These are phyloP conservation scores for Poeciliopsis turneri DNA, from an alignment of 2,797 vertebrate species.

Conservation along the genomic window DNA sequence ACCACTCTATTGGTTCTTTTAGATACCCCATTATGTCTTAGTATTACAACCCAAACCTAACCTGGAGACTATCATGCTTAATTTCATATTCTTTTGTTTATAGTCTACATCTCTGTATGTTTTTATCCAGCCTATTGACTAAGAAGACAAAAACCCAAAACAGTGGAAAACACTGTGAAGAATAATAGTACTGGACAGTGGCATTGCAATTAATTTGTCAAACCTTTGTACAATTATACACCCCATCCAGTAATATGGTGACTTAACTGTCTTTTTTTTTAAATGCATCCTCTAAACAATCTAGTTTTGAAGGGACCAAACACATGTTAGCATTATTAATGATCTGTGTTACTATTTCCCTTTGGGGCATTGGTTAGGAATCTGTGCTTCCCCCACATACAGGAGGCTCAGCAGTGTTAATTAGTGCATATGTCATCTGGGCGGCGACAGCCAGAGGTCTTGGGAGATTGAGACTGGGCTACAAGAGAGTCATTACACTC, in stretches of 20 bases:
- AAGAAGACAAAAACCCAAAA: constrained; percentile 28
- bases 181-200: neutral
- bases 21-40: neutral
- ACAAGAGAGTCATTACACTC: constrained; percentile 74
- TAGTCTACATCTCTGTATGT: constrained; percentile 29
- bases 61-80: neutral
- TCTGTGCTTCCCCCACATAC: constrained; percentile 43
- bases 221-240: constrained; percentile 1
- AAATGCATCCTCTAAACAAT: constrained; percentile 14
- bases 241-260: neutral
- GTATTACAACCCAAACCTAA: neutral
- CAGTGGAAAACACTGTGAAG: constrained; percentile 21
- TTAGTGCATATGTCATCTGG: constrained; percentile 77
- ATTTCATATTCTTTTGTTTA: constrained; percentile 2
- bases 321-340: constrained; percentile 37
- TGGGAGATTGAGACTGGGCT: constrained; percentile 66
- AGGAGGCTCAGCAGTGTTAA: constrained; percentile 64
- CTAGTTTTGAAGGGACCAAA: constrained; percentile 40
- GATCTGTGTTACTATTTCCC: constrained; percentile 32
- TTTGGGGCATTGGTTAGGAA: constrained; percentile 40
- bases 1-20: neutral
- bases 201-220: constrained; percentile 21
- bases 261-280: constrained; percentile 6
- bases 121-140: constrained; percentile 26
- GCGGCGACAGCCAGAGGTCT: constrained; percentile 74